Evolutionary conservation across 2,888 invertebrate species (phyloP).

Genomic region (Apodemia hepburni): DNA sequence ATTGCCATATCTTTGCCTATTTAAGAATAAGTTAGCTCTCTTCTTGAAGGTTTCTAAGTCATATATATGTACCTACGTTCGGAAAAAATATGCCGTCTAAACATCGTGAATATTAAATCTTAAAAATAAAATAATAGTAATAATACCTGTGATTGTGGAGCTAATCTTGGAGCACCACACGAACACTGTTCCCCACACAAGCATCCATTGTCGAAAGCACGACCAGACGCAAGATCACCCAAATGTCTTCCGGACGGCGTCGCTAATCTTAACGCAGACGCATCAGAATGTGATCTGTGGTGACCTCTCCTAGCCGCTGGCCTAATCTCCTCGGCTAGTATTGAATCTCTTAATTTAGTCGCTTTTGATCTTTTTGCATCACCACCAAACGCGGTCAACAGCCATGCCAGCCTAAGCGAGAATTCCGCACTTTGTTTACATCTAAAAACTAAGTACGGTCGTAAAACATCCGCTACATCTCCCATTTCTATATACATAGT

Average conservation of each 20-base stretch:
- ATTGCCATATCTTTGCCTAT: no score
- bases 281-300: conserved; percentile 89
- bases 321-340: conserved; percentile 69
- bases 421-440: conserved; percentile 98
- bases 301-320: conserved; percentile 69
- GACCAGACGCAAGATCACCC: conserved; percentile 95
- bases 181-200: conserved; percentile 90
- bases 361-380: conserved; percentile 71
- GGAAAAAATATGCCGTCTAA: not conserved
- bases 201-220: conserved; percentile 98
- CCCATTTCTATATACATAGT: conserved; percentile 99
- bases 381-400: conserved; percentile 95
- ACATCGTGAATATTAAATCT: not conserved
- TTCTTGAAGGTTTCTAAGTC: not conserved
- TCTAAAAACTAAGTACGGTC: conserved; percentile 71
- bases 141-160: conserved; percentile 68
- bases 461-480: conserved; percentile 92
- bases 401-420: conserved; percentile 97
- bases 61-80: no score
- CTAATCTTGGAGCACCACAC: conserved; percentile 71
- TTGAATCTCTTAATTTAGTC: conserved; percentile 63
- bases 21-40: not conserved
- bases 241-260: conserved; percentile 84
- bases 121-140: not conserved
- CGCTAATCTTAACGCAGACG: conserved; percentile 84